Base-by-base conservation (phyloP, 2,113 vertebrate genomes). In the Dipodomys spectabilis region DNA sequence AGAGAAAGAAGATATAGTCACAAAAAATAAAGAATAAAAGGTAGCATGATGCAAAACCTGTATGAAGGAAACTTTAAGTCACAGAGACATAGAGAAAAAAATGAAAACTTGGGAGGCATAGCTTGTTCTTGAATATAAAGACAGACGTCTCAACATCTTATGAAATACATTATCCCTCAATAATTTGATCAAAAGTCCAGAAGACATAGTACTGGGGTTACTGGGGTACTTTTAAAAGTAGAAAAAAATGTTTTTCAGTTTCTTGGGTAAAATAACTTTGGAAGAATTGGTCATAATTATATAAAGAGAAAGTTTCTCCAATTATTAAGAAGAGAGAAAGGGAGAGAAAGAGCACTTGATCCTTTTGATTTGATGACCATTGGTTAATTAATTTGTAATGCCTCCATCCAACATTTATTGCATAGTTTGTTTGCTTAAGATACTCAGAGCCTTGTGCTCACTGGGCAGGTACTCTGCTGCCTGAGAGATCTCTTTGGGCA, bases 41-140 rank as follows among this genome's bases (percentile, higher is more conserved):
- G 18, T 49, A 49, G 49, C 78, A 62, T 78, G 78, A 35, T 82
- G 11, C 57, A 92, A 91, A 92, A 74, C 68, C 7, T 57, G 20
- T 64, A 18, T 64, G 35, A 88, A 81, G 30, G 88, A 74, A 78
- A 53, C 3, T 82, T 82, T 60, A 91, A 89, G 77, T 68, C 71
- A 44, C 28, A 57, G 27, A 82, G 13, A 79, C 7, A 86, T 16
- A 65, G 45, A 87, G 28, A 12, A 78, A 60, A 80, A 84, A 32
- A 64, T 2, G n/a, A 77, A 77, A 64, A 32, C 39, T 82, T 77
- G 65, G 32, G 72, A 78, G 2, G 23, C 7, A 28, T 72, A 32
- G 49, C 13, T 7, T 82, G 20, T 53, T 35, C 32, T 71, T 49
- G 15, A 6, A 6, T 32, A 73, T 19, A 35, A 73, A 73, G 32